Evolutionary conservation across 1,140 invertebrate species (phyloP).

Genomic region (Pseudomyrmex sp.): DNA sequence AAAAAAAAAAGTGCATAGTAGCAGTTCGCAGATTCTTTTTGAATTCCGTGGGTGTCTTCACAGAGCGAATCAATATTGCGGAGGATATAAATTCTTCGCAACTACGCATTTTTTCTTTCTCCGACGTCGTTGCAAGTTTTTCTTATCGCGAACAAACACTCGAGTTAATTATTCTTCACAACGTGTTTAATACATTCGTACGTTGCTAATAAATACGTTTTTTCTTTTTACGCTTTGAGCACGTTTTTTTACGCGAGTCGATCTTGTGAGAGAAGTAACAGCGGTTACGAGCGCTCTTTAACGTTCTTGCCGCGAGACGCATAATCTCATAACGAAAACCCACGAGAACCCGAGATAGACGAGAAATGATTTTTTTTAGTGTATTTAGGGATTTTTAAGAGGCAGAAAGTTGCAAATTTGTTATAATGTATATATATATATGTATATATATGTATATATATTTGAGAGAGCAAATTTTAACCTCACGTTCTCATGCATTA

Average conservation of each 20-base stretch:
- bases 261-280: too few relatives aligned
- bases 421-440: too few relatives aligned
- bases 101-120: constrained; percentile 6
- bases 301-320: not conserved
- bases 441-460: constrained; percentile 13
- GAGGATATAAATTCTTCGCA: constrained; percentile 31
- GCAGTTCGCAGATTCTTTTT: constrained; percentile 29
- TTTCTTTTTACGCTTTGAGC: not conserved
- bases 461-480: constrained; percentile 18
- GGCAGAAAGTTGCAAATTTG: too few relatives aligned
- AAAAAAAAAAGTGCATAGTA: constrained; percentile 4
- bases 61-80: constrained; percentile 36
- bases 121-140: not conserved
- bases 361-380: constrained; percentile 3
- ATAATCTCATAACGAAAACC: not conserved
- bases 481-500: constrained; percentile 63
- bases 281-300: not conserved
- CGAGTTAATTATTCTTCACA: not conserved
- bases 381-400: not conserved
- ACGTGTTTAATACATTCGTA: not conserved
- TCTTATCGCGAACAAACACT: not conserved
- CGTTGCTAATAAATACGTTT: constrained; percentile 16
- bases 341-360: not conserved
- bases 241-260: not conserved
- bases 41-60: constrained; percentile 29